Evolutionary conservation across 2,888 invertebrate species (phyloP), one percentile per base, ranked within the genome.

Genomic region (Microplitis manilae): DNA sequence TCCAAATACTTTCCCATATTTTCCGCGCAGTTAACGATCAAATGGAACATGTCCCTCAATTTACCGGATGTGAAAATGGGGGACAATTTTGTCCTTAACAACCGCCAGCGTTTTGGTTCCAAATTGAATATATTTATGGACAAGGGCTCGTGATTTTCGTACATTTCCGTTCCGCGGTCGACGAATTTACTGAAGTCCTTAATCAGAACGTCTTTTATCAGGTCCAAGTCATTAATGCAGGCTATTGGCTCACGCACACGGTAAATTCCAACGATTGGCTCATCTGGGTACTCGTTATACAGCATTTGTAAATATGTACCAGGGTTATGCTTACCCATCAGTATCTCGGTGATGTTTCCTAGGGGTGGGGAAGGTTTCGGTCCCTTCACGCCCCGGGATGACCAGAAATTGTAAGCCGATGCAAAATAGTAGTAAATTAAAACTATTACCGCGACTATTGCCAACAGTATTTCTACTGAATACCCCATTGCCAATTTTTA

Each of bases 51-150:
- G 0, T 90, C 86, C 81, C 92, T 92, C 50, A 91, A 91, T 78
- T 92, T 91, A 64, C 90, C 90, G 7, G 88, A 85, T 0, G 92
- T 91, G 59, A 93, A 90, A 4, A 91, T 91, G 0, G 92, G 89
- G 2, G 92, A 90, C 30, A 92, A 80, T 80, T 91, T 91, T 0
- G 87, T 84, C 6, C 93, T 87, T 1, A 90, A 85, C 1, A 87
- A 86, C 75, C 92, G 92, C 93, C 93, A 93, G 76, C 89, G 85
- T 13, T 90, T 87, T 1, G 91, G 91, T 9, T 87, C 89, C 30
- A 92, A 79, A 0, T 87, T 78, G 80, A 93, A 92, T 0, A 91
- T 91, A 87, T 91, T 92, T 59, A 90, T 89, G 1, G 89, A 90
- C 8, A 93, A 81, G 0, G 90, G 91, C 75, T 93, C 92, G 15